phyloP scores from a whole-genome alignment of 2,113 vertebrate genomes.

The Salvelinus namaycush region DNA sequence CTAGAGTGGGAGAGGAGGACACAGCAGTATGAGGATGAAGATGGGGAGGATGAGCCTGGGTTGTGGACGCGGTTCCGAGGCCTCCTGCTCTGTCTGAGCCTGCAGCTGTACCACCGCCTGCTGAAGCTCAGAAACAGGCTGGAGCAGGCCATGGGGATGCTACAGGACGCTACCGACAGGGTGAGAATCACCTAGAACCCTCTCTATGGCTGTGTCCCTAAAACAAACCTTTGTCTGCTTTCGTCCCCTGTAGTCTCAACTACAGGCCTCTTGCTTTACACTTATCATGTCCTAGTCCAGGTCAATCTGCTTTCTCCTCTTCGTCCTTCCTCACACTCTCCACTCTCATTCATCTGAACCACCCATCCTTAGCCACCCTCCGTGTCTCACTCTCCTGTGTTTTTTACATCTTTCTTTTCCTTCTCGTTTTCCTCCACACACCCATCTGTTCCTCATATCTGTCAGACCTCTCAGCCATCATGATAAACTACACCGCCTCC shows the following conservation, averaged over 20 bases:
- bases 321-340: too few relatives aligned
- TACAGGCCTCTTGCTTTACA: too few relatives aligned
- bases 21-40: constrained; percentile 62
- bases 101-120: constrained; percentile 64
- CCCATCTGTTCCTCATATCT: not conserved
- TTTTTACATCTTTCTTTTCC: not conserved
- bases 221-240: too few relatives aligned
- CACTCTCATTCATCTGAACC: not conserved
- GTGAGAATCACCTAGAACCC: constrained; percentile 41
- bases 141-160: constrained; percentile 14
- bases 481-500: too few relatives aligned
- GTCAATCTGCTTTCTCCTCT: not conserved
- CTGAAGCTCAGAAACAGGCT: constrained; percentile 52
- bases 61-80: constrained; percentile 61
- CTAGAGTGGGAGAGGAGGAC: constrained; percentile 65
- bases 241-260: too few relatives aligned
- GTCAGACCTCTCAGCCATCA: not conserved
- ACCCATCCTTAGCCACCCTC: not conserved
- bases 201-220: not conserved
- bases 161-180: constrained; percentile 40
- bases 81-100: constrained; percentile 62
- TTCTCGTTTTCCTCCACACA: not conserved
- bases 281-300: not conserved
- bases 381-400: not conserved
- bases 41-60: constrained; percentile 60